phyloP scores from a whole-genome alignment of 1,140 invertebrate species.

The Drosophila subobscura region DNA sequence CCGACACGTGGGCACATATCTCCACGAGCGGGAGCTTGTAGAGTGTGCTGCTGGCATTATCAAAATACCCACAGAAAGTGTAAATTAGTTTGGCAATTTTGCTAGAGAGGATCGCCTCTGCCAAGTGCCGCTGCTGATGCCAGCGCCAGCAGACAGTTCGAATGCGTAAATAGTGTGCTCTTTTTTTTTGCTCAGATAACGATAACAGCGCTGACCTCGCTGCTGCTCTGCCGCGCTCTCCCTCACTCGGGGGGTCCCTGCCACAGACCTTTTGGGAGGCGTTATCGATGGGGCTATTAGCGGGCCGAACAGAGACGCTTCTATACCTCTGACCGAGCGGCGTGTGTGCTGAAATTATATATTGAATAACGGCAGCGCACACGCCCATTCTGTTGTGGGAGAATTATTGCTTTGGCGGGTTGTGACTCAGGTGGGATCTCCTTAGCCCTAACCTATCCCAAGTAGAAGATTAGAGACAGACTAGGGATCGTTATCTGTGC shows the following conservation, averaged over 20 bases:
- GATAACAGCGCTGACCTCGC: conserved; percentile 45
- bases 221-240: conserved; percentile 21
- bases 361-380: background rate
- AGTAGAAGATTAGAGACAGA: background rate
- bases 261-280: conserved; percentile 27
- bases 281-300: conserved; percentile 56
- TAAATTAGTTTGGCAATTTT: too few species aligned
- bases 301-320: conserved; percentile 30
- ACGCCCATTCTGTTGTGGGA: background rate
- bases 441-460: conserved; percentile 49
- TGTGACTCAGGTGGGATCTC: conserved; percentile 36
- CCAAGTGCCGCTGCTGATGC: conserved; percentile 16
- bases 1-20: too few species aligned
- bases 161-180: conserved; percentile 19
- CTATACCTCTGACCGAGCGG: conserved; percentile 2
- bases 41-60: background rate
- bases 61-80: background rate
- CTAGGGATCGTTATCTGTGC: too few species aligned
- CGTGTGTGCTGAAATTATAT: conserved; percentile 6
- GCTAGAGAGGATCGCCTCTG: conserved; percentile 45
- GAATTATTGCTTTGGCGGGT: conserved; percentile 3
- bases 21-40: background rate
- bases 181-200: conserved; percentile 48
- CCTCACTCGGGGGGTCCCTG: conserved; percentile 15
- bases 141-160: conserved; percentile 12